Evolutionary conservation across 2,797 vertebrate species (phyloP).

Genomic region (Furcifer pardalis): DNA sequence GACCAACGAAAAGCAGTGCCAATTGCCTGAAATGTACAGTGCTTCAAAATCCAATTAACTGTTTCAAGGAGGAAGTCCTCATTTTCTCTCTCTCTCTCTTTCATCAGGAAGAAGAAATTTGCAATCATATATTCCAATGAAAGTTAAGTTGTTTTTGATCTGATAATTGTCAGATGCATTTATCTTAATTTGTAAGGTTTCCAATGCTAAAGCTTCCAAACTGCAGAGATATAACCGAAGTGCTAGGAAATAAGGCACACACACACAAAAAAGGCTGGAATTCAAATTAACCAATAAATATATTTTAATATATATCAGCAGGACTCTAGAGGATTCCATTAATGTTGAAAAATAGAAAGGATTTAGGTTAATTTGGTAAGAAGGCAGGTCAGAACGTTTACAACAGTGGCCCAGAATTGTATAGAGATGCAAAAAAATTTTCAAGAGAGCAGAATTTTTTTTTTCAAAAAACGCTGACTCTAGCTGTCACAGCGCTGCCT

Average conservation of each 20-base stretch:
- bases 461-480: constrained; percentile 96
- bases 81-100: constrained; percentile 76
- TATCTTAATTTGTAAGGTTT: constrained; percentile 84
- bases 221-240: constrained; percentile 82
- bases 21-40: constrained; percentile 66
- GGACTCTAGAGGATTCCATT: constrained; percentile 96
- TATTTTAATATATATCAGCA: constrained; percentile 88
- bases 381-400: constrained; percentile 93
- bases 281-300: constrained; percentile 90
- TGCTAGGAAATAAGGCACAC: constrained; percentile 81
- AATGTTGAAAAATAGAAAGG: constrained; percentile 91
- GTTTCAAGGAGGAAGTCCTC: constrained; percentile 74
- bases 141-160: constrained; percentile 83
- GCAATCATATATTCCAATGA: constrained; percentile 77
- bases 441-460: constrained; percentile 87
- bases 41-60: constrained; percentile 82
- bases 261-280: constrained; percentile 80
- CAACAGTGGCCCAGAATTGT: constrained; percentile 87
- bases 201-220: constrained; percentile 78
- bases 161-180: constrained; percentile 81
- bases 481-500: constrained; percentile 91
- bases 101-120: constrained; percentile 78
- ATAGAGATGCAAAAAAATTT: constrained; percentile 89
- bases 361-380: constrained; percentile 99
- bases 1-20: constrained; percentile 70